phyloP scores from a whole-genome alignment of 2,888 invertebrate genomes.

The Conops quadrifasciatus region DNA sequence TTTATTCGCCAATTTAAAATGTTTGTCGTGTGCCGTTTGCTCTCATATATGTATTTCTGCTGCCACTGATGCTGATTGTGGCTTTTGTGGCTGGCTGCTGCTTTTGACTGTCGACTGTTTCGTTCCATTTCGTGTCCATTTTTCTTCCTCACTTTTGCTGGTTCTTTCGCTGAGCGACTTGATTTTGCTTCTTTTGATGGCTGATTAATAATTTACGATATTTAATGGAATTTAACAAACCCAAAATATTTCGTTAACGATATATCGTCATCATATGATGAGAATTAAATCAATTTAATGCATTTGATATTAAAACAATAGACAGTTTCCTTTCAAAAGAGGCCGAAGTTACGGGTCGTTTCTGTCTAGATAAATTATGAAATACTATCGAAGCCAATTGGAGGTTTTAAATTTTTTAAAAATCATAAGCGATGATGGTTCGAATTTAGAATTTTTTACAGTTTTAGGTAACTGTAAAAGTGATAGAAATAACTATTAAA shows the following conservation, averaged over 20 bases:
- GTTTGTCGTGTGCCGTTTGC: slow-evolving; percentile 15
- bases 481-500: too few species aligned
- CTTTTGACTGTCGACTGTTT: not conserved
- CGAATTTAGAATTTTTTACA: too few species aligned
- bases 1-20: slow-evolving; percentile 19
- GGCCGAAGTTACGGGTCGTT: too few species aligned
- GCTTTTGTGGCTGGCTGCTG: not conserved
- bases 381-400: too few species aligned
- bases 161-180: not conserved
- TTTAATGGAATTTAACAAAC: not conserved
- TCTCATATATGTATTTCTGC: not conserved
- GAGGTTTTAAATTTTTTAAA: too few species aligned
- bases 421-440: too few species aligned
- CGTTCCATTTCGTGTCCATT: not conserved
- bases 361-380: too few species aligned
- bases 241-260: slow-evolving; percentile 6
- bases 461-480: too few species aligned
- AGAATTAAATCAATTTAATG: not conserved
- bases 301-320: not conserved
- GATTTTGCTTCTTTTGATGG: slow-evolving; percentile 11
- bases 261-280: not conserved
- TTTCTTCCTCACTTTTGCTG: not conserved
- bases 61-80: not conserved
- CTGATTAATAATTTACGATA: slow-evolving; percentile 8
- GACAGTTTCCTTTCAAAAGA: too few species aligned